Conservation (phyloP, 2,888 invertebrate species). For the Oscheius sp. region DNA sequence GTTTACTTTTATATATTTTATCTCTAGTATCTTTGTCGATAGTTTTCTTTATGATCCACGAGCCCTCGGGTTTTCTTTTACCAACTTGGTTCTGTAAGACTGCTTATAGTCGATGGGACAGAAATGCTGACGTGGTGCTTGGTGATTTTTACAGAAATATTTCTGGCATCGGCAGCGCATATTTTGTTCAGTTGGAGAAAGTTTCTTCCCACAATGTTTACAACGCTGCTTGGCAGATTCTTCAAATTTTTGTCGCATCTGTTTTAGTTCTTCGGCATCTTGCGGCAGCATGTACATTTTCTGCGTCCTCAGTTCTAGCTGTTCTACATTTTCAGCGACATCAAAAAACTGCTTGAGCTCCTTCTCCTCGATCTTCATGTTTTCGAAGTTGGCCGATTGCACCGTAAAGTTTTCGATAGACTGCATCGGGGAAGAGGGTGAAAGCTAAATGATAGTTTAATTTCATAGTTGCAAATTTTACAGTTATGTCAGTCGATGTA, state of each 20-base stretch:
- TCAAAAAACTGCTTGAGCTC: conserved; percentile 60
- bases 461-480: no score
- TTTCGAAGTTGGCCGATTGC: no score
- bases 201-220: conserved; percentile 48
- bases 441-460: neutral
- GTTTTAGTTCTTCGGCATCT: conserved; percentile 43
- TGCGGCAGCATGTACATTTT: conserved; percentile 54
- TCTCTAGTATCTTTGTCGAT: neutral
- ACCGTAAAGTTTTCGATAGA: neutral
- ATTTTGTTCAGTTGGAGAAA: conserved; percentile 54
- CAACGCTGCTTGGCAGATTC: conserved; percentile 46
- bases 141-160: conserved; percentile 57
- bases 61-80: neutral
- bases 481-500: no score
- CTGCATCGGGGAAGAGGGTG: no score
- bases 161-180: conserved; percentile 53
- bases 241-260: conserved; percentile 39
- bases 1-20: neutral
- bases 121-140: conserved; percentile 49
- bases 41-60: neutral
- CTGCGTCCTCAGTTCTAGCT: conserved; percentile 35
- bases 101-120: conserved; percentile 63
- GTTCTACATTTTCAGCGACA: conserved; percentile 49
- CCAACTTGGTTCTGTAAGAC: conserved; percentile 50
- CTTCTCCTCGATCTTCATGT: conserved; percentile 48